Conservation (phyloP, 2,797 vertebrate genomes). For the Sebastes aleutianus region DNA sequence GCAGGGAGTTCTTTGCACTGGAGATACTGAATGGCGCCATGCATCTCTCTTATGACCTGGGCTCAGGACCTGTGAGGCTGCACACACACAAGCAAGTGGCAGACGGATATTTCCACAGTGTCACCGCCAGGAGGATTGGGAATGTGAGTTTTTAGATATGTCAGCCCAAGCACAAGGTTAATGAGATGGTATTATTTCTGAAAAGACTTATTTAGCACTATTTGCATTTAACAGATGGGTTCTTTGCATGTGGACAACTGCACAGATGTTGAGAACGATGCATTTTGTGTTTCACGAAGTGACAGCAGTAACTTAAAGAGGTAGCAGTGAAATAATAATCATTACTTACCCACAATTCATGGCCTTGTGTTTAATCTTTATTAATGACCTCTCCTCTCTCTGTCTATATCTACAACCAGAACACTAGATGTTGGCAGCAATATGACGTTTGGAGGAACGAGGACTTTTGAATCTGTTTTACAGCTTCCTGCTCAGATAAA, state of each 20-base stretch:
- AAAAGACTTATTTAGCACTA: not conserved
- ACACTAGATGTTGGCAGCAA: conserved; percentile 79
- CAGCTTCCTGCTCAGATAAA: conserved; percentile 71
- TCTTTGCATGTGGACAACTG: conserved; percentile 83
- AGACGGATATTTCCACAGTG: conserved; percentile 82
- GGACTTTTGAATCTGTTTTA: conserved; percentile 69
- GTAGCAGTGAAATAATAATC: conserved; percentile 45
- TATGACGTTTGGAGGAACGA: conserved; percentile 80
- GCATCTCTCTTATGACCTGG: conserved; percentile 80
- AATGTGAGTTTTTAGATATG: conserved; percentile 70
- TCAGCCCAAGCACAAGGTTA: not conserved
- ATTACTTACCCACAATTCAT: not conserved
- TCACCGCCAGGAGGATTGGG: conserved; percentile 78
- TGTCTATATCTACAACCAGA: conserved; percentile 47
- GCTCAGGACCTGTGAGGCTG: conserved; percentile 77
- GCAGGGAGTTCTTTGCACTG: conserved; percentile 79
- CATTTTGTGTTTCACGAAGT: conserved; percentile 76
- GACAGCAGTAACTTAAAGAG: conserved; percentile 71
- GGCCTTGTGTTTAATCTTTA: not conserved
- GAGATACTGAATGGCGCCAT: conserved; percentile 76
- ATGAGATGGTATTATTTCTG: not conserved
- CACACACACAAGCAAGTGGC: conserved; percentile 76
- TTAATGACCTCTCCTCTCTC: not conserved
- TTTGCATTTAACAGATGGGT: conserved; percentile 72
- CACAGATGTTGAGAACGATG: conserved; percentile 61